Conservation (phyloP, 2,113 vertebrate species). For the Phalacrocorax pelagicus region DNA sequence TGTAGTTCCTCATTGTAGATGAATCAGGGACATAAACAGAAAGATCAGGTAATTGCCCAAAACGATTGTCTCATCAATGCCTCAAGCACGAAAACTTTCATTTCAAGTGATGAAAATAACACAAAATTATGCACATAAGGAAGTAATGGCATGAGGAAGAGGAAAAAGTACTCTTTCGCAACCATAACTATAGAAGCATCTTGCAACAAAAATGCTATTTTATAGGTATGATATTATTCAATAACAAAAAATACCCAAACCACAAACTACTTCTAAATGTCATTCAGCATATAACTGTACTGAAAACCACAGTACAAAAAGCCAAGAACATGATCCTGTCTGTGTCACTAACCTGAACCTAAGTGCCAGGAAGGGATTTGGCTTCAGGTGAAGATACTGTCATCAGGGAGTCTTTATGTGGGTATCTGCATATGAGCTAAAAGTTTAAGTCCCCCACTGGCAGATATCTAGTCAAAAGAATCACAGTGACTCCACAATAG, state of each 20-base stretch:
- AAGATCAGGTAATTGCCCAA: not conserved
- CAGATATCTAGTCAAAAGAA: not conserved
- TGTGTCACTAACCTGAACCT: not conserved
- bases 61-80: not conserved
- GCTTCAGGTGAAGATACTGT: not conserved
- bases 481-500: not conserved
- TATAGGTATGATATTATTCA: not conserved
- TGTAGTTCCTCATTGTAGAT: not conserved
- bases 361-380: not conserved
- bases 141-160: not conserved
- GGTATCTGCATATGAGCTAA: not conserved
- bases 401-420: not conserved
- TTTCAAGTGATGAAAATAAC: not conserved
- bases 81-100: not conserved
- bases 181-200: not conserved
- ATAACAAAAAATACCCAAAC: not conserved
- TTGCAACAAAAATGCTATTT: not conserved
- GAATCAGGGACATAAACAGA: not conserved
- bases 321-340: not conserved
- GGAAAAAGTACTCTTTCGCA: not conserved
- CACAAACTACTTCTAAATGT: not conserved
- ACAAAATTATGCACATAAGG: not conserved
- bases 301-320: not conserved
- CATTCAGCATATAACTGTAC: not conserved
- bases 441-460: rapidly evolving